Evolutionary conservation across 2,888 invertebrate species (phyloP).

Genomic region (Mayetiola destructor): DNA sequence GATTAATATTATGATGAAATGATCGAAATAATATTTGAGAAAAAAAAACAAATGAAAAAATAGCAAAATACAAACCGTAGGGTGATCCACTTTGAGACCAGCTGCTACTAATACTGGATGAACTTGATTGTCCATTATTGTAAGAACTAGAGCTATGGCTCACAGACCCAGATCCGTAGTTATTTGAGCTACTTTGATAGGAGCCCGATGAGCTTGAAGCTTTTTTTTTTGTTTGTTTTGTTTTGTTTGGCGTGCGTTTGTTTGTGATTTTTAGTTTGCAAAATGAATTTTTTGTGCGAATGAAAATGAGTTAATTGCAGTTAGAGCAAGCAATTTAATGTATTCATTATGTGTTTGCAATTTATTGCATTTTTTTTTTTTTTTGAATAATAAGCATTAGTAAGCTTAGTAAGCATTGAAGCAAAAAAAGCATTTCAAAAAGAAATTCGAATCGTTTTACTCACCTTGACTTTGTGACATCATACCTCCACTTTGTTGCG

Average conservation of each 20-base stretch:
- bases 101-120: neutral
- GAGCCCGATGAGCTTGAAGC: neutral
- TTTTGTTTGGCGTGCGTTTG: too few species aligned
- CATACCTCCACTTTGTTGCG: too few species aligned
- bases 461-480: too few species aligned
- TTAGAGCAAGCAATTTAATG: neutral
- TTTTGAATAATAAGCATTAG: too few species aligned
- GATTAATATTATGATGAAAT: too few species aligned
- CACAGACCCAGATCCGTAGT: neutral
- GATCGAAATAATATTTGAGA: too few species aligned
- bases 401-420: too few species aligned
- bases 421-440: too few species aligned
- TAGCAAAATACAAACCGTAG: constrained; percentile 2
- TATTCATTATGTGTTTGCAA: neutral
- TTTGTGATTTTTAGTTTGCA: neutral
- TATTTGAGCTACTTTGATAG: neutral
- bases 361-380: too few species aligned
- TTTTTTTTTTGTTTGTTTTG: neutral
- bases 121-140: neutral
- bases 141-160: constrained; percentile 4
- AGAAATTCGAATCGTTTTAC: too few species aligned
- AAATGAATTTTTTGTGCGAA: neutral
- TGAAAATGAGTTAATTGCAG: neutral
- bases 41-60: neutral
- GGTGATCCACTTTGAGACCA: neutral